phyloP scores from a whole-genome alignment of 2,888 invertebrate species.

The Syrphus vitripennis region DNA sequence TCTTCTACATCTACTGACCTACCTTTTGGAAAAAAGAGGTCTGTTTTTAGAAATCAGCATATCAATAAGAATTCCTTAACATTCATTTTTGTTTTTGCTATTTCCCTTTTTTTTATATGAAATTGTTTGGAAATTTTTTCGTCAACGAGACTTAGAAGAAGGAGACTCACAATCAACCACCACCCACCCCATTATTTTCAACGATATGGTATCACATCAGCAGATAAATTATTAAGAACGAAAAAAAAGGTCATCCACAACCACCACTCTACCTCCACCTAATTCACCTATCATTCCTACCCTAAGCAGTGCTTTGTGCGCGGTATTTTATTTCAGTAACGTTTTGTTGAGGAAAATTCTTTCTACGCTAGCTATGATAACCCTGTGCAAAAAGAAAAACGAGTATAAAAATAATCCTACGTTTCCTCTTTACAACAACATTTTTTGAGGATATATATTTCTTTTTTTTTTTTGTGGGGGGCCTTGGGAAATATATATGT shows the following conservation, averaged over 20 bases:
- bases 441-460: neutral
- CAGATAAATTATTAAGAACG: conserved; percentile 21
- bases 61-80: neutral
- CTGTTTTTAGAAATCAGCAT: conserved; percentile 8
- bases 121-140: neutral
- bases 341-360: neutral
- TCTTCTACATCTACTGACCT: conserved; percentile 9
- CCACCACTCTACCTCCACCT: neutral
- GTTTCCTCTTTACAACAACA: neutral
- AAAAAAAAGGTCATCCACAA: conserved; percentile 2
- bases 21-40: neutral
- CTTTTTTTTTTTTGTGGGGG: neutral
- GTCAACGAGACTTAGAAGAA: neutral
- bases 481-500: neutral
- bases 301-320: conserved; percentile 10
- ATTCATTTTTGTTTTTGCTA: neutral
- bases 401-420: conserved; percentile 2
- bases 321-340: conserved; percentile 10
- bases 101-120: neutral
- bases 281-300: conserved; percentile 1
- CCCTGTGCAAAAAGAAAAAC: neutral
- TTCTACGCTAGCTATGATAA: neutral
- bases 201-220: conserved; percentile 16
- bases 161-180: neutral
- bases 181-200: neutral